Evolutionary conservation across 64 coral and sea anemone species (phyloP).

Genomic region (Dendrophyllia cribrosa): DNA sequence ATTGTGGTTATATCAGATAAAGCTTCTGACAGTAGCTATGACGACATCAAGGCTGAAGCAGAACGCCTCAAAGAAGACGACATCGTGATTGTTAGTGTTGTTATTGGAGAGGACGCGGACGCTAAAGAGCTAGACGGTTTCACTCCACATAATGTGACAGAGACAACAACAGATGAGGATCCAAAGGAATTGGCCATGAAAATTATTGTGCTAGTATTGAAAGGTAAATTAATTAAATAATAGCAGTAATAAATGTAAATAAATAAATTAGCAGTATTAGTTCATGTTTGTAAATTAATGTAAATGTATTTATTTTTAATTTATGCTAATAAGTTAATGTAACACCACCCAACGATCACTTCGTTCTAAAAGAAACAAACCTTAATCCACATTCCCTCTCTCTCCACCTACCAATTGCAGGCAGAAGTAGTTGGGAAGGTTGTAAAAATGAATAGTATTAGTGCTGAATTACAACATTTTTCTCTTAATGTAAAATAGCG

Average conservation of each 20-base stretch:
- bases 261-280: too few relatives aligned
- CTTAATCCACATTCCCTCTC: too few relatives aligned
- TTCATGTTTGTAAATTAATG: too few relatives aligned
- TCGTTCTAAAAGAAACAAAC: too few relatives aligned
- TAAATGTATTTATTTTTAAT: too few relatives aligned
- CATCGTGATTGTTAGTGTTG: constrained; percentile 76
- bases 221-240: constrained; percentile 60
- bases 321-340: too few relatives aligned
- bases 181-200: constrained; percentile 55
- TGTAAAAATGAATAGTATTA: too few relatives aligned
- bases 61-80: constrained; percentile 61
- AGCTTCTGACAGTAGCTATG: constrained; percentile 30
- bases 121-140: constrained; percentile 43
- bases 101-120: constrained; percentile 72
- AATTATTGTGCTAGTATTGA: constrained; percentile 65
- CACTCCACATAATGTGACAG: constrained; percentile 65
- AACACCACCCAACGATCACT: too few relatives aligned
- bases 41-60: constrained; percentile 57
- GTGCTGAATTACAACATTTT: too few relatives aligned
- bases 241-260: constrained; percentile 22
- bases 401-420: too few relatives aligned
- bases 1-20: constrained; percentile 85
- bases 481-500: too few relatives aligned
- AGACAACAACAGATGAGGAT: constrained; percentile 34
- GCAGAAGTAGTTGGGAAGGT: too few relatives aligned